Base-by-base conservation (phyloP, 1,140 invertebrate genomes). In the Augochlora pura region DNA sequence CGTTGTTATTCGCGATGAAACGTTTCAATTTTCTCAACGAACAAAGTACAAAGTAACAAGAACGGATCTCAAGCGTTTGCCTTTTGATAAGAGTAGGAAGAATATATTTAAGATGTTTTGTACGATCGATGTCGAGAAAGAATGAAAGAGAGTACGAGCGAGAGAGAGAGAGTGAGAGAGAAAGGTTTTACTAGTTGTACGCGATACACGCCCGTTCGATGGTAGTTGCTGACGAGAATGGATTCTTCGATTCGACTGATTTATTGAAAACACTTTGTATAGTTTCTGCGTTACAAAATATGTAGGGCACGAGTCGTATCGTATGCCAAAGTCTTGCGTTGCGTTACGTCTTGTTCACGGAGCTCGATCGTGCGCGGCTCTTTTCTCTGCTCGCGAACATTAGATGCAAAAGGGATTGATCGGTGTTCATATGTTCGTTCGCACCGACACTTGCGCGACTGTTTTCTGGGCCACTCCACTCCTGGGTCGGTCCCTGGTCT, bases 61-160 rank as follows among this genome's bases (percentile, higher is more conserved):
- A 91, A 86, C 89, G 88, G 90, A 91, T 91, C 90, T 91, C 90
- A 91, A 81, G 89, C 90, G 88, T 82, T 75, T 77, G 73, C 21
- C 68, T 70, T 77, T 69, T 62, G 10, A 46, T 46, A 69, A 63
- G 46, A 57, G 57, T 77, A 21, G 42, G 12, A 46, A 14, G 14
- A 12, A 57, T 77, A 80, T 57, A 69, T 38, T 57, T 80, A 67
- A 80, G 64, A 42, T 75, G 46, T 52, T 52, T 75, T 80, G 18
- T 75, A 49, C 27, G 52, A 62, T 74, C 32, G 72, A 67, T 66
- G 10, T 52, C 65, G 59, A 67, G 57, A 14, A 25, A 14, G 49
- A 52, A 60, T 59, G 59, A 52, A 62, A 46, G 23, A n/a, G 39
- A 14, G 25, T 21, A 66, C 10, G 42, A 46, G 42, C 0, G 32